Evolutionary conservation across 2,888 invertebrate genomes (phyloP).

Genomic region (Clanis bilineata): DNA sequence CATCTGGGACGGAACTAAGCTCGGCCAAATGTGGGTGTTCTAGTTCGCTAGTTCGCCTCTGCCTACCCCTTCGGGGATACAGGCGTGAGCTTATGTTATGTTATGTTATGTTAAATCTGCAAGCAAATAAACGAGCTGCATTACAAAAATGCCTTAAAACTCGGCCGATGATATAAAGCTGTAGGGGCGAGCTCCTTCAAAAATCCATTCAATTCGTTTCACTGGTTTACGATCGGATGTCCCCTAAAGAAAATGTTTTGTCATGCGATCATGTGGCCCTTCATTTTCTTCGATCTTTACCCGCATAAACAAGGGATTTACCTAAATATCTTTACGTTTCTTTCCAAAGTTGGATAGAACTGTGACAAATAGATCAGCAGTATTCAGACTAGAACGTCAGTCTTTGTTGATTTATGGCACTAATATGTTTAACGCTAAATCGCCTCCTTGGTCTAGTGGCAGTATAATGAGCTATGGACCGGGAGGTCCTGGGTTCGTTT

Average conservation of each 20-base stretch:
- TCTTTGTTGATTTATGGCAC: background rate
- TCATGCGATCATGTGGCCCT: constrained; percentile 24
- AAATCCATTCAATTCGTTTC: constrained; percentile 33
- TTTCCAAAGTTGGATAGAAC: background rate
- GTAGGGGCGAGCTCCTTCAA: constrained; percentile 29
- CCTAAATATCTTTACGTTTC: constrained; percentile 4
- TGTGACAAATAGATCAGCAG: background rate
- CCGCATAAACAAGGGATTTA: constrained; percentile 10
- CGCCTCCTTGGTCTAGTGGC: too few relatives aligned
- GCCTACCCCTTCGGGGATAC: too few relatives aligned
- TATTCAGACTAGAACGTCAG: background rate
- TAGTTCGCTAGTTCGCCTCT: too few relatives aligned
- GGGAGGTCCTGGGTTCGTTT: too few relatives aligned
- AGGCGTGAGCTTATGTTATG: too few relatives aligned
- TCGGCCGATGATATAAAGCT: constrained; percentile 18
- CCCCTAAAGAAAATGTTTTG: constrained; percentile 30
- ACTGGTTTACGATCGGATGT: constrained; percentile 31
- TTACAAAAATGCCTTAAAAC: background rate
- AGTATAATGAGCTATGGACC: too few relatives aligned
- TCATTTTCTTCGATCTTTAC: constrained; percentile 22
- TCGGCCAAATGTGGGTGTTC: too few relatives aligned
- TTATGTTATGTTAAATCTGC: too few relatives aligned
- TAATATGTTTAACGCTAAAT: too few relatives aligned
- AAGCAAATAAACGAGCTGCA: background rate
- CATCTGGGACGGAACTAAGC: too few relatives aligned